Evolutionary conservation across 2,113 vertebrate species (phyloP).

Genomic region (Saccopteryx bilineata): DNA sequence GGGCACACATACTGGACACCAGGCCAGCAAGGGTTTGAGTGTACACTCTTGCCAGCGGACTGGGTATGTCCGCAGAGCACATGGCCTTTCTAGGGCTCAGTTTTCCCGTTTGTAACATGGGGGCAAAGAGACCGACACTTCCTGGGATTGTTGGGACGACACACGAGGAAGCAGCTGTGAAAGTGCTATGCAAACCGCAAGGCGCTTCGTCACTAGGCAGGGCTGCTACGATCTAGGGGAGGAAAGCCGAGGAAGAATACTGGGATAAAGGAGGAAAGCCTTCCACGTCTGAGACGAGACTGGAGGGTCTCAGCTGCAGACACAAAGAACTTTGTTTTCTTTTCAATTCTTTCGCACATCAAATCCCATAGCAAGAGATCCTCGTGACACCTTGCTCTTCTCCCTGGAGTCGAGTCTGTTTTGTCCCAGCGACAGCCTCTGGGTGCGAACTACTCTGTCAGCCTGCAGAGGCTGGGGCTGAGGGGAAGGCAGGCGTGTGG

Average conservation of each 20-base stretch:
- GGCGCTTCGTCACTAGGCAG: background rate
- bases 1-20: background rate
- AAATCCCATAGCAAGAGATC: background rate
- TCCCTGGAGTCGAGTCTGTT: background rate
- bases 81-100: background rate
- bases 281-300: background rate
- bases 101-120: background rate
- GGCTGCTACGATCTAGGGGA: background rate
- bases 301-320: background rate
- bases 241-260: background rate
- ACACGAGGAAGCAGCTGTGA: background rate
- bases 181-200: background rate
- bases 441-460: background rate
- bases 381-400: background rate
- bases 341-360: background rate
- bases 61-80: background rate
- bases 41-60: background rate
- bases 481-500: fast-evolving
- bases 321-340: no score
- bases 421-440: background rate
- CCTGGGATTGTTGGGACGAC: background rate
- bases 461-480: background rate
- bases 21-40: background rate
- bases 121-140: background rate
- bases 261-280: background rate